Evolutionary conservation across 1,140 invertebrate genomes (phyloP).

Genomic region (Drosophila kohkoa): DNA sequence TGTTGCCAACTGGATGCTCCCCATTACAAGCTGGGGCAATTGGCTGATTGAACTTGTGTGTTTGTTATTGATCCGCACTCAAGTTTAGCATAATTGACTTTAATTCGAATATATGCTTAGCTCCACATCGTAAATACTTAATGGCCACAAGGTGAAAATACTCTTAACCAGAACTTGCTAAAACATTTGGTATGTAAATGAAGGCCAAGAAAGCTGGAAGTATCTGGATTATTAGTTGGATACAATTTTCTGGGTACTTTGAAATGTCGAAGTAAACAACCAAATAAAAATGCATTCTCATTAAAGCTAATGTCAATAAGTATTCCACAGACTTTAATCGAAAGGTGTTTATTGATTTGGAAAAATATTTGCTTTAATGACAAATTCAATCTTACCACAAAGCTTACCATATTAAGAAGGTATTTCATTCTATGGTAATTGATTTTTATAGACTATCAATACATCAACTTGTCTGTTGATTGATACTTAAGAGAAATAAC

Average conservation of each 20-base stretch:
- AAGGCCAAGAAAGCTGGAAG: conserved; percentile 4
- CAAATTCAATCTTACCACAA: no score
- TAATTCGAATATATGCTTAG: conserved; percentile 65
- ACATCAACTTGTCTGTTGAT: no score
- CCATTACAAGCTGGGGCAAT: conserved; percentile 41
- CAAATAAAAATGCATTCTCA: not conserved
- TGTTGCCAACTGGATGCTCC: conserved; percentile 21
- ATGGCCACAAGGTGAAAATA: conserved; percentile 69
- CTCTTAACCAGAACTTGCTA: conserved; percentile 9
- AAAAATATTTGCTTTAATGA: no score
- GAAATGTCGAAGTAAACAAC: not conserved
- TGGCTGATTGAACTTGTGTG: conserved; percentile 23
- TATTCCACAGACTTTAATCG: not conserved
- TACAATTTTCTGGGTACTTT: not conserved
- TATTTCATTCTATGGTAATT: no score
- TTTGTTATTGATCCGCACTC: conserved; percentile 31
- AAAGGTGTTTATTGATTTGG: not conserved
- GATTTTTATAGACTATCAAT: no score
- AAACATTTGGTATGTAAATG: conserved; percentile 48
- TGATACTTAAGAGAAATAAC: no score
- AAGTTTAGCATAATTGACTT: conserved; percentile 69
- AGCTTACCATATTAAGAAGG: no score
- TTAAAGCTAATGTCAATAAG: not conserved
- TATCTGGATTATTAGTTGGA: not conserved
- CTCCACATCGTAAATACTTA: conserved; percentile 67